These are phyloP conservation scores for Falco cherrug DNA, from an alignment of 2,797 vertebrate species.

Conservation along the genomic window DNA sequence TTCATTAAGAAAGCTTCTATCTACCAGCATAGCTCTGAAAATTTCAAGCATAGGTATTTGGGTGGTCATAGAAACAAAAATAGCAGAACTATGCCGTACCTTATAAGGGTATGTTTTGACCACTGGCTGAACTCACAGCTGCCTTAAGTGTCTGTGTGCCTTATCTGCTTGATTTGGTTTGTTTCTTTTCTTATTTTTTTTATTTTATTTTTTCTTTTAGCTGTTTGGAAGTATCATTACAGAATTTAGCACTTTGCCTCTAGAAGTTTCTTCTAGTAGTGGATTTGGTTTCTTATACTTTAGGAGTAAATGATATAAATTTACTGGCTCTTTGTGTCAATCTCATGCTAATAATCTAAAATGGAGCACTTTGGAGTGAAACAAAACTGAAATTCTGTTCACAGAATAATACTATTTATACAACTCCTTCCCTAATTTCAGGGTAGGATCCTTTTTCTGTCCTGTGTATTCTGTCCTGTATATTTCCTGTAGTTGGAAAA, in stretches of 20 bases:
- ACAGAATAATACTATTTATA: background rate
- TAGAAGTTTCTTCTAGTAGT: background rate
- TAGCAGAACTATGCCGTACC: background rate
- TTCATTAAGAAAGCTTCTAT: background rate
- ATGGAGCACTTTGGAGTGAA: background rate
- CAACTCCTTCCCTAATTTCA: background rate
- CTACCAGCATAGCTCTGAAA: background rate
- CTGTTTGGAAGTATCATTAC: background rate
- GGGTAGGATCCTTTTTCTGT: background rate
- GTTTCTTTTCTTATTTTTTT: background rate
- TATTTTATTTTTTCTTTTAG: background rate
- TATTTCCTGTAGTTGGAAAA: background rate
- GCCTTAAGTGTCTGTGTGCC: background rate
- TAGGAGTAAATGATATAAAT: background rate
- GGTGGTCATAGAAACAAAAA: background rate
- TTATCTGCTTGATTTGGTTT: background rate
- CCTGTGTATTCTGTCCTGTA: background rate
- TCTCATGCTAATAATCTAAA: background rate
- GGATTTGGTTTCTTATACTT: background rate
- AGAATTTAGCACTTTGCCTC: background rate
- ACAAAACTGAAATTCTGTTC: background rate
- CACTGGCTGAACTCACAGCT: background rate
- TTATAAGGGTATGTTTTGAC: background rate
- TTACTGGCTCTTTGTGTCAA: background rate
- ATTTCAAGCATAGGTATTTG: background rate